A percentile compares a stretch with the other conserved stretches of the same genome.
Evolutionary conservation across 1,140 invertebrate genomes (phyloP).

Genomic region (Cotesia vestalis): DNA sequence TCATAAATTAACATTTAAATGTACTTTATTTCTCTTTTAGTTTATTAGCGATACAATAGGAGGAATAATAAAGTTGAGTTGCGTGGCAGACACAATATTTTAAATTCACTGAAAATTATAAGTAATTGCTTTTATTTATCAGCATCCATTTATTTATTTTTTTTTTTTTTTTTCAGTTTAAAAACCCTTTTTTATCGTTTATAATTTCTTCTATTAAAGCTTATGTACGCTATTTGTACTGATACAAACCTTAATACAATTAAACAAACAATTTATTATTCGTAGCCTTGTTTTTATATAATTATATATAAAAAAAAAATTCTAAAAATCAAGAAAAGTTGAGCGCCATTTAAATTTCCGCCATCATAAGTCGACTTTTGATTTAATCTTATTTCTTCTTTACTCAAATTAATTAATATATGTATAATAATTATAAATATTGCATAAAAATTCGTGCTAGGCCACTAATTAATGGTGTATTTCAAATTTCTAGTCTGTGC

Average conservation of each 20-base stretch:
- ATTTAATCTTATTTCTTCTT: not conserved
- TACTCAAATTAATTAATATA: no score
- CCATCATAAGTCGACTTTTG: not conserved
- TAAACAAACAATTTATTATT: no score
- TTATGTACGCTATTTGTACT: not conserved
- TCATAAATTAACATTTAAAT: no score
- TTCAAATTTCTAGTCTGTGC: not conserved
- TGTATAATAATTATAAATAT: not conserved
- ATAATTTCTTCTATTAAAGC: not conserved
- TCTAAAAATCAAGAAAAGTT: no score
- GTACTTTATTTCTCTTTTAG: conserved; percentile 15
- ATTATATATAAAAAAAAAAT: not conserved
- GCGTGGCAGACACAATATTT: conserved; percentile 24
- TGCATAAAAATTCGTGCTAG: not conserved
- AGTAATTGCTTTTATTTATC: no score
- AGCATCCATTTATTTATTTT: not conserved
- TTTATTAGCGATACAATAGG: conserved; percentile 21
- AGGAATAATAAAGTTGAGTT: conserved; percentile 26
- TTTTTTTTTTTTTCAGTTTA: not conserved
- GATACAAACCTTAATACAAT: not conserved
- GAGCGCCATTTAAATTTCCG: no score
- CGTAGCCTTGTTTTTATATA: not conserved
- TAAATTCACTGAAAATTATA: conserved; percentile 2
- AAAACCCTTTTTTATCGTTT: no score
- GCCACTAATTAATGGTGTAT: conserved; percentile 1